Evolutionary conservation across 2,888 invertebrate species (phyloP), one percentile per base, ranked within the genome.

Genomic region (Carterocephalus palaemon): DNA sequence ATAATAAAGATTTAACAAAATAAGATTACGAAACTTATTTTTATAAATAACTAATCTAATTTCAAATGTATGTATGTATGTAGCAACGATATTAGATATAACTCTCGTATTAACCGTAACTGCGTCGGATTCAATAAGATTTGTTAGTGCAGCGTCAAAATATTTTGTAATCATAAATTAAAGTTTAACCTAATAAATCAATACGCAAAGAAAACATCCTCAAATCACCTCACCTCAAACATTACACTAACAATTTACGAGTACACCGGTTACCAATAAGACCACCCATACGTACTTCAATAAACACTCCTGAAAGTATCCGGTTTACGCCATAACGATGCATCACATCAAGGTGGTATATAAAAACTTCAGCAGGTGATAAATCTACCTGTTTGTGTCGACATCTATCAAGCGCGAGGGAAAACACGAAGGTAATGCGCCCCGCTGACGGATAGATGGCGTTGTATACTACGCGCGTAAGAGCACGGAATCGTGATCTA

Each of bases 361-460:
- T 85, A 75, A 81, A 83, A 76, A 63, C 59, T 54, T 83, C 83
- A 62, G 33, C 75, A 54, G 51, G 49, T 61, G 46, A 76, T 83
- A 75, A 75, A 77, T 81, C 81, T 57, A 49, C 83, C 72, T 63
- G 36, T 78, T 67, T 53, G 71, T 77, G 70, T 72, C 75, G 84
- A 81, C 84, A 83, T 82, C 84, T 84, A 75, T 84, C 78, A 73
- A 57, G 60, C 55, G 54, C 47, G 60, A 56, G 54, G 57, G 58
- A 69, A 64, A 76, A 65, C 73, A 64, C 64, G 58, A 67, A 74
- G 79, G 75, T 81, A 82, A 84, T 83, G 84, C 68, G 52, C 53
- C 49, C 53, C 62, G 79, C 51, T 72, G 83, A 84, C 62, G 72
- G 84, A 84, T 62, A 84, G 84, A 84, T 82, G 83, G 82, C 77